Percentiles rank a stretch among this genome's conserved stretches.
Evolutionary conservation across 64 coral and sea anemone species (phyloP).

Genomic region (Dendronephthya gigantea): DNA sequence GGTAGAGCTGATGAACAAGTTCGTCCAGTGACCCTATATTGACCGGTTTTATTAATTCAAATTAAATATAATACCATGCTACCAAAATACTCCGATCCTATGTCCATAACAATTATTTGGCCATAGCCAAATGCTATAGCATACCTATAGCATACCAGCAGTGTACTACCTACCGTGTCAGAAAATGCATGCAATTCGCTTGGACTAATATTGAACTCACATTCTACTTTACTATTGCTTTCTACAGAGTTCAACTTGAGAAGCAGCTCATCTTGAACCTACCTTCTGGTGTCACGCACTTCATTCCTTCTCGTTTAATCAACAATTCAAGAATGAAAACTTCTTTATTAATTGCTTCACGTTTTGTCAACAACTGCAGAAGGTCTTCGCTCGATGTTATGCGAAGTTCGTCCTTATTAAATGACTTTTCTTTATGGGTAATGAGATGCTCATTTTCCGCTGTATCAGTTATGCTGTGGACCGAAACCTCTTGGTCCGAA

Average conservation of each 20-base stretch:
- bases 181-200: no score
- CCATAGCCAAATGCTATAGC: no score
- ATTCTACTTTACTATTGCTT: no score
- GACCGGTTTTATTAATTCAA: conserved; percentile 8
- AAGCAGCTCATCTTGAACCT: neutral
- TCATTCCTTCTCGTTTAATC: neutral
- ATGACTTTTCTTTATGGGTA: neutral
- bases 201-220: no score
- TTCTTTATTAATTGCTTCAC: neutral
- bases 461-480: neutral
- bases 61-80: no score
- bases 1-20: conserved; percentile 46
- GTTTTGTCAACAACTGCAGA: neutral
- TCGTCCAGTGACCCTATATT: conserved; percentile 45
- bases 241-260: no score
- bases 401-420: neutral
- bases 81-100: no score
- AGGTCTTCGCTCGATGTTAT: neutral
- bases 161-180: no score
- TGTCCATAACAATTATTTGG: no score
- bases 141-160: no score
- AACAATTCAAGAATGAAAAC: neutral
- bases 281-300: neutral
- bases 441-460: neutral
- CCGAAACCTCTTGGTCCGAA: neutral